Base-by-base conservation (phyloP, 2,113 vertebrate genomes). In the Campylomormyrus tamandua region DNA sequence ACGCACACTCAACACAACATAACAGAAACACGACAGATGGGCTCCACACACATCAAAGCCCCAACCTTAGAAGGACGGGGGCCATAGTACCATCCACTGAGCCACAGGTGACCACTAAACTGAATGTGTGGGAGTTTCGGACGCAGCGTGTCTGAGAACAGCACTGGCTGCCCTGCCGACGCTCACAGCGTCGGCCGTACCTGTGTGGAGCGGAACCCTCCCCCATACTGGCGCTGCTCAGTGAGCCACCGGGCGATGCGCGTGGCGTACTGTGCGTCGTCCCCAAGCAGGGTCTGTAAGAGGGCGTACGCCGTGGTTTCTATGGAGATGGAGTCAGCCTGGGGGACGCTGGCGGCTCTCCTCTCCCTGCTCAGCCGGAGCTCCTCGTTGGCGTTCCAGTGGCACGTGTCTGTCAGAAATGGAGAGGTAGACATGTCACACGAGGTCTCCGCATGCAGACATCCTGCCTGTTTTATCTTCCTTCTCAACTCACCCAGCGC, bases 141-240 rank as follows among this genome's bases (percentile, higher is more conserved):
- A 39, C 15, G 15, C 10, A 39, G 11, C 4, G 15, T 39, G 70
- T 15, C 31, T 77, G 31, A 42, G n/a, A 27, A 31, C n/a, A 27
- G 74, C 74, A 42, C 35, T 7, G 66, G 27, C 31, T 42, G 35
- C 74, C 27, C 74, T 7, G 15, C 39, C 2, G 42, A 17, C 2
- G 15, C 35, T 8, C 13, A 3, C 9, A 5, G 19, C 1, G 35
- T 9, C 17, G 84, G 31, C 39, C 56, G 2, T 88, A 88, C 87
- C 87, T 94, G 93, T 17, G 93, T 94, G 15, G 93, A 94, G 49
- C 77, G 90, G 90, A 94, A 94, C 56, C 92, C 92, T 8, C 93
- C 92, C 4, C 92, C 92, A 15, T 90, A 92, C 85, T 86, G 90
- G 10, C 93, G 91, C 58, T 94, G 92, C 31, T 92, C 21, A 1